phyloP scores from a whole-genome alignment of 2,113 vertebrate genomes.

The Tupaia chinensis region DNA sequence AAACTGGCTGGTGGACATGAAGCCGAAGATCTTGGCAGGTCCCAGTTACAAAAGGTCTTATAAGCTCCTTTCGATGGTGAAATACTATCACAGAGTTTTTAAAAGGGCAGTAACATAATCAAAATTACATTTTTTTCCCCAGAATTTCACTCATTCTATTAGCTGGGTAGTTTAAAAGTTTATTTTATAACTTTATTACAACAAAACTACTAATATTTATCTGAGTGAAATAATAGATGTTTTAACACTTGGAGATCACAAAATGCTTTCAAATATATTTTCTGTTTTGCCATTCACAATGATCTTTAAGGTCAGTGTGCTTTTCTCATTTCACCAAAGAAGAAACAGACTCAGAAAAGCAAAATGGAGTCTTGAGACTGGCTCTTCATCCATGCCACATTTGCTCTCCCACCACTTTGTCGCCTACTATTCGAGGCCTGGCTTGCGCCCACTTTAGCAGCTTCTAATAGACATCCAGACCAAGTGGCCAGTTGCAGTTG shows the following conservation, averaged over 20 bases:
- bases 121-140: not conserved
- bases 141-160: not conserved
- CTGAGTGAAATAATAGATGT: not conserved
- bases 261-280: constrained; percentile 5
- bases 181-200: not conserved
- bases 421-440: accelerated
- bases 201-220: not conserved
- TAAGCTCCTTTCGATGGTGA: not conserved
- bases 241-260: not conserved
- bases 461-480: not conserved
- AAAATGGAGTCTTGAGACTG: not conserved
- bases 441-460: too few relatives aligned
- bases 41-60: too few relatives aligned
- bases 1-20: not conserved
- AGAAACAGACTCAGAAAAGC: not conserved
- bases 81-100: not conserved
- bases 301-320: not conserved
- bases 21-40: not conserved
- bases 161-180: not conserved
- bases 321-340: not conserved
- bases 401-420: not conserved
- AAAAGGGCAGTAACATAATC: not conserved
- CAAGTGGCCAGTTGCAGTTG: not conserved
- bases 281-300: not conserved
- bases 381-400: not conserved